phyloP scores from a whole-genome alignment of 37 sponge, comb jelly and placozoan genomes.

The Oscarella lobularis region DNA sequence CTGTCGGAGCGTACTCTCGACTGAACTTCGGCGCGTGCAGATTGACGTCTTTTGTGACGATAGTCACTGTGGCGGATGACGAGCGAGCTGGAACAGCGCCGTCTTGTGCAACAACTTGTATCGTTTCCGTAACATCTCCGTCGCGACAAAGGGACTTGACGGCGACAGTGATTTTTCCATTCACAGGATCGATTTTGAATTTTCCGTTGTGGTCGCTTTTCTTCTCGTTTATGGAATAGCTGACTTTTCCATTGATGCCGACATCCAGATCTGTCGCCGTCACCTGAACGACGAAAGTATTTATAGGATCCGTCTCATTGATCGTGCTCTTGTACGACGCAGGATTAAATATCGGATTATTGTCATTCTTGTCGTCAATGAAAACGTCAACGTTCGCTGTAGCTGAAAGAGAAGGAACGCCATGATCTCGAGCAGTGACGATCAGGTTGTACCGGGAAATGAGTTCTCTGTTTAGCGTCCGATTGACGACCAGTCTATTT shows the following conservation, averaged over 20 bases:
- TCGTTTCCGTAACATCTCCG: background rate
- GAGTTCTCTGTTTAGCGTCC: background rate
- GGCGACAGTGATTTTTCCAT: background rate
- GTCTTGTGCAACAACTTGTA: background rate
- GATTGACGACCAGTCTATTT: background rate
- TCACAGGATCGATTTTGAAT: slow-evolving; percentile 1
- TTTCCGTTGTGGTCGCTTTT: background rate
- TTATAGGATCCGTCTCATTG: background rate
- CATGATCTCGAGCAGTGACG: background rate
- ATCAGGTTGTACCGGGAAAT: background rate
- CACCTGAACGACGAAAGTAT: background rate
- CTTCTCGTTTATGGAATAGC: background rate
- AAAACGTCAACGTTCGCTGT: background rate
- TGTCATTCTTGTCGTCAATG: background rate
- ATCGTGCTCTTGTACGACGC: background rate
- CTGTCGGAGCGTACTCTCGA: background rate
- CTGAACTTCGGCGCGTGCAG: background rate
- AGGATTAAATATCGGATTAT: background rate
- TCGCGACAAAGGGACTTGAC: background rate
- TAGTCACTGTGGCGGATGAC: background rate
- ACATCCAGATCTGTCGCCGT: slow-evolving; percentile 1
- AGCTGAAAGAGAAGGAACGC: background rate
- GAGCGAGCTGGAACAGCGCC: background rate
- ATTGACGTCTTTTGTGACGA: background rate
- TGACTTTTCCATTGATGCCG: background rate